Conservation (phyloP, 64 coral and sea anemone genomes). For the Platygyra sinensis region DNA sequence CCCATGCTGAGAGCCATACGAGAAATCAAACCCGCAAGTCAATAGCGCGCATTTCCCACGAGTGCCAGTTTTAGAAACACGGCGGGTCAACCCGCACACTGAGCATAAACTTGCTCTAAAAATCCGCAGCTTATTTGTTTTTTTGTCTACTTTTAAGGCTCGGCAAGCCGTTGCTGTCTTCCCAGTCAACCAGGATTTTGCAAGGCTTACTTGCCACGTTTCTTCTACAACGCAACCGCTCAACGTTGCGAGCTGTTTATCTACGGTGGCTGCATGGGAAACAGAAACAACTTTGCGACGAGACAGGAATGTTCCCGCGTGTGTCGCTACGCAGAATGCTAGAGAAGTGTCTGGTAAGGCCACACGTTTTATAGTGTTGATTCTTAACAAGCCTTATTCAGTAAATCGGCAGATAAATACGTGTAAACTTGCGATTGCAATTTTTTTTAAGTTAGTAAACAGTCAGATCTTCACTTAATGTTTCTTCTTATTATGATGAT, state of each 20-base stretch:
- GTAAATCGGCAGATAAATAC: too few relatives aligned
- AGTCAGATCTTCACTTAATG: neutral
- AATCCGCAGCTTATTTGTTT: neutral
- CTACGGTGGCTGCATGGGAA: slow-evolving; percentile 43
- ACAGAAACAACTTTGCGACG: slow-evolving; percentile 21
- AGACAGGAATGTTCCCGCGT: neutral
- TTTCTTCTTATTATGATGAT: too few relatives aligned
- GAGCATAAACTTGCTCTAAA: neutral
- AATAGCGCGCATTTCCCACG: too few relatives aligned
- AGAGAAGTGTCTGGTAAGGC: neutral
- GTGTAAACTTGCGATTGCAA: neutral
- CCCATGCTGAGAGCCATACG: too few relatives aligned
- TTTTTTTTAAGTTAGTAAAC: neutral
- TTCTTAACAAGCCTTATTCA: neutral
- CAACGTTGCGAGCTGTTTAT: slow-evolving; percentile 17
- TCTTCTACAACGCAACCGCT: slow-evolving; percentile 8
- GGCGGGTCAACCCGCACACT: too few relatives aligned
- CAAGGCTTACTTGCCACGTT: neutral
- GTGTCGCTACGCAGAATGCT: neutral
- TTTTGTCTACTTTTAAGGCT: neutral
- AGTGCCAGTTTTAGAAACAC: too few relatives aligned
- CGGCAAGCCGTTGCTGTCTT: neutral
- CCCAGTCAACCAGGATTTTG: neutral
- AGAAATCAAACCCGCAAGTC: too few relatives aligned
- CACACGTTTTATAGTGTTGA: neutral